These are phyloP conservation scores for Ramphastos sulfuratus DNA, from an alignment of 2,113 vertebrate species.

Conservation along the genomic window DNA sequence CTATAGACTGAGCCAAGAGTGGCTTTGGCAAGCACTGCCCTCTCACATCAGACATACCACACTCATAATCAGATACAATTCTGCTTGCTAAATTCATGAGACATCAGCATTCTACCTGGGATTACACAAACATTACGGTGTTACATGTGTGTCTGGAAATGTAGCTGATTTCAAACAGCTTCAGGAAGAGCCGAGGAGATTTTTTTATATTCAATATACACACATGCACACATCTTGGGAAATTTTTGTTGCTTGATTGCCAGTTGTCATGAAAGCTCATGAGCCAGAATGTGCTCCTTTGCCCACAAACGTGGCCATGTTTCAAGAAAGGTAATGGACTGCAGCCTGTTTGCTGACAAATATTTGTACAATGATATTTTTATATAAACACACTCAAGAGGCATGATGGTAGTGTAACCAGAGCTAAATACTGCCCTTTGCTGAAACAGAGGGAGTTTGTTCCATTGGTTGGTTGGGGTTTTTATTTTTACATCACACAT, in stretches of 20 bases:
- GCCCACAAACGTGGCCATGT: not conserved
- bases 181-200: not conserved
- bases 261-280: not conserved
- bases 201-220: not conserved
- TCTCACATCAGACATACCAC: not conserved
- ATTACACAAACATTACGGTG: too few species aligned
- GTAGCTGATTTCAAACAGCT: not conserved
- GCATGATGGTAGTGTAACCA: not conserved
- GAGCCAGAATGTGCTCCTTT: not conserved
- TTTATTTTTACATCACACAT: not conserved
- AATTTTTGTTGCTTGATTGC: not conserved
- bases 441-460: not conserved
- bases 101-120: not conserved
- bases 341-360: not conserved
- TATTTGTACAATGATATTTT: not conserved
- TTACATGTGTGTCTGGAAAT: not conserved
- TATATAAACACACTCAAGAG: not conserved
- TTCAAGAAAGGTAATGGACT: not conserved
- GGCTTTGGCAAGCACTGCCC: not conserved
- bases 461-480: not conserved
- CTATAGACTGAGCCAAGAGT: not conserved
- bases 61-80: not conserved
- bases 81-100: not conserved
- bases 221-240: not conserved
- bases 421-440: not conserved